Evolutionary conservation across 2,113 vertebrate genomes (phyloP).

Genomic region (Rafetus swinhoei): DNA sequence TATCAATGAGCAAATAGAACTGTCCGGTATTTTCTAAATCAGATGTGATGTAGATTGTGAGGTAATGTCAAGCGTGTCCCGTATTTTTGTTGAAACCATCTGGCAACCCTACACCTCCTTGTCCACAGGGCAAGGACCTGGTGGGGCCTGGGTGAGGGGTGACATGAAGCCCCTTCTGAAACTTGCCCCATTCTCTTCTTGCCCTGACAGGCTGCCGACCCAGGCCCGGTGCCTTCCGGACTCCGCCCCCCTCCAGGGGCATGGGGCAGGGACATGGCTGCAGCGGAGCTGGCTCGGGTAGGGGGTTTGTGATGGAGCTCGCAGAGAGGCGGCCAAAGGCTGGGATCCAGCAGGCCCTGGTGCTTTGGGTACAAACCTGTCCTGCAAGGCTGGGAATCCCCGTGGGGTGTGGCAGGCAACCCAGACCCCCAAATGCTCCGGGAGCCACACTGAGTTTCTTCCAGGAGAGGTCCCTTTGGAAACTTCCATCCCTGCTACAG

Average conservation of each 20-base stretch:
- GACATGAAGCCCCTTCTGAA: neutral
- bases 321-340: neutral
- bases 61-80: too few species aligned
- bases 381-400: neutral
- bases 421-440: neutral
- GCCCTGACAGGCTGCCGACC: neutral
- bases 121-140: neutral
- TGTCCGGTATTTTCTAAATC: too few species aligned
- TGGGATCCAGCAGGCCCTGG: neutral
- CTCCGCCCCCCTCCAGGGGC: neutral
- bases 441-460: neutral
- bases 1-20: too few species aligned
- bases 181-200: neutral
- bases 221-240: neutral
- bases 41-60: too few species aligned
- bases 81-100: too few species aligned
- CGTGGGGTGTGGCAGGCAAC: neutral
- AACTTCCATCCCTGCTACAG: neutral
- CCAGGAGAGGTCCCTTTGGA: too few species aligned
- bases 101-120: too few species aligned
- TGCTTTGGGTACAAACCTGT: neutral
- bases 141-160: neutral
- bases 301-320: too few species aligned
- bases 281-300: neutral
- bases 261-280: neutral